These are phyloP conservation scores for Microplitis deprimator DNA, from an alignment of 2,888 invertebrate species.

Conservation along the genomic window DNA sequence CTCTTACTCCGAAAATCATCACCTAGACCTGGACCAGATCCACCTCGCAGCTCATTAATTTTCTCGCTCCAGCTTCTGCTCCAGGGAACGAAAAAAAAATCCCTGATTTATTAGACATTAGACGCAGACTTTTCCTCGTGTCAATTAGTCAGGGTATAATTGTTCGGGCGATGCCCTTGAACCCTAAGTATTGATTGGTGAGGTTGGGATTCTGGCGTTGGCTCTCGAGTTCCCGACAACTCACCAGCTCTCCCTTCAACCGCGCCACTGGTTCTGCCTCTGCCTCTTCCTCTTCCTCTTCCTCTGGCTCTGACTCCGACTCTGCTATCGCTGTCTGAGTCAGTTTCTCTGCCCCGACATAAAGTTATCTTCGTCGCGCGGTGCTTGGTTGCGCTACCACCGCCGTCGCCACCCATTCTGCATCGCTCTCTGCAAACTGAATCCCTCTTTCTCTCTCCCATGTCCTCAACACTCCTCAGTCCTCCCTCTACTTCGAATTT, in stretches of 20 bases:
- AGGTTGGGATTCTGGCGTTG: conserved; percentile 65
- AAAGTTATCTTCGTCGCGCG: conserved; percentile 37
- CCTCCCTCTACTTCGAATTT: conserved; percentile 9
- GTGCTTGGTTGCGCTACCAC: conserved; percentile 44
- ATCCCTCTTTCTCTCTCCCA: conserved; percentile 46
- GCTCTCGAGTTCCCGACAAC: conserved; percentile 60
- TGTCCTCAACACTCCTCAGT: neutral
- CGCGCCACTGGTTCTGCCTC: neutral
- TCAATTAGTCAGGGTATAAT: conserved; percentile 69
- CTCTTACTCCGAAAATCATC: neutral
- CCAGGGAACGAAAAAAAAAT: no score
- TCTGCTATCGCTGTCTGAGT: conserved; percentile 1
- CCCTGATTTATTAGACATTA: neutral
- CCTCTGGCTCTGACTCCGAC: conserved; percentile 44
- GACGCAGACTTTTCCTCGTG: conserved; percentile 35
- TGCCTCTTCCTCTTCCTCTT: conserved; percentile 42
- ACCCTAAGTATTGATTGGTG: conserved; percentile 71
- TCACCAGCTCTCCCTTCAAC: conserved; percentile 44
- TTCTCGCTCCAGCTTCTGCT: no score
- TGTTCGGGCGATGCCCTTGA: conserved; percentile 71
- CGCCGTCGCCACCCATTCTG: conserved; percentile 43
- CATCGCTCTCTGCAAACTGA: conserved; percentile 28
- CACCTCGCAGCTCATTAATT: no score
- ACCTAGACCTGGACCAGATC: no score
- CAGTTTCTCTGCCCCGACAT: neutral